Conservation (phyloP, 92 coral and sea anemone species). For the Porites divaricata region DNA sequence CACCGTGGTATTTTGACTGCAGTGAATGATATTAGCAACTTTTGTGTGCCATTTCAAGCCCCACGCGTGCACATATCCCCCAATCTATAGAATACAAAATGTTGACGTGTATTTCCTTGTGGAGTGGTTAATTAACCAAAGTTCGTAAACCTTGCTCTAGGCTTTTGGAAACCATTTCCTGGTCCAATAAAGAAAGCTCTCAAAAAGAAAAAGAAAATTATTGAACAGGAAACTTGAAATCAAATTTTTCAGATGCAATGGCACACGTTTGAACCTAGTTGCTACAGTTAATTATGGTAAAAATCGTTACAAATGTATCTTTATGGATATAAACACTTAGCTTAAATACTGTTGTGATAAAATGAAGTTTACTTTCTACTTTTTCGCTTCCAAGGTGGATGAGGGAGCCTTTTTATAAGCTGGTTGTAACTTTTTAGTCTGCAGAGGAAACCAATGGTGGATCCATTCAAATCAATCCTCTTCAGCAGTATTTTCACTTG, state of each 20-base stretch:
- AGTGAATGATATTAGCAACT: neutral
- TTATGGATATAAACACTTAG: too few relatives aligned
- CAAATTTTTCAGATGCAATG: neutral
- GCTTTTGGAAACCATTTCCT: neutral
- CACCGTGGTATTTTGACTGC: neutral
- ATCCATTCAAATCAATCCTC: too few relatives aligned
- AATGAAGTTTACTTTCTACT: too few relatives aligned
- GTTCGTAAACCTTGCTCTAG: neutral
- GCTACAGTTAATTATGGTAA: neutral
- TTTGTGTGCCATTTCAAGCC: constrained; percentile 20
- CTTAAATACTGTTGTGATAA: too few relatives aligned
- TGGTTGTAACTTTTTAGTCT: too few relatives aligned
- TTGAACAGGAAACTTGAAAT: neutral
- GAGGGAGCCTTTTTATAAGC: too few relatives aligned
- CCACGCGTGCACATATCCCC: neutral
- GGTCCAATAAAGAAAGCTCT: neutral
- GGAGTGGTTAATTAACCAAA: neutral
- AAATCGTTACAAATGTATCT: too few relatives aligned
- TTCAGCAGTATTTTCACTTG: too few relatives aligned
- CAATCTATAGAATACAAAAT: neutral
- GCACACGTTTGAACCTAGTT: neutral
- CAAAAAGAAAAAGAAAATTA: neutral
- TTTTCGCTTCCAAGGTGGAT: too few relatives aligned
- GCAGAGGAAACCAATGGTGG: too few relatives aligned
- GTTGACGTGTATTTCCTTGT: constrained; percentile 42